Evolutionary conservation across 2,797 vertebrate species (phyloP).

Genomic region (Acanthornis magna): DNA sequence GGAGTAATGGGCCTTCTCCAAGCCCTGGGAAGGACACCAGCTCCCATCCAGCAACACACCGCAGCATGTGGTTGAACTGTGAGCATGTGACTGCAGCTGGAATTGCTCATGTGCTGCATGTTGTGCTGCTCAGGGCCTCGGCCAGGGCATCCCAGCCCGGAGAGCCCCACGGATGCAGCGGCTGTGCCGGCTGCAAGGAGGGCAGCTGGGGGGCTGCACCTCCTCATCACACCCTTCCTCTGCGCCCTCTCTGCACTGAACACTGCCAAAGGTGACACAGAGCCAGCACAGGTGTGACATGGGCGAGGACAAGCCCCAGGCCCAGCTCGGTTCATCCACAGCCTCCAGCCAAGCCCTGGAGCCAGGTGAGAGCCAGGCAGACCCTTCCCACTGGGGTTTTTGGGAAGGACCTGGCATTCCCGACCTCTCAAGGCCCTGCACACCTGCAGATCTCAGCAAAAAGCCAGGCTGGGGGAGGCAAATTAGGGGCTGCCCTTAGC

Average conservation of each 20-base stretch:
- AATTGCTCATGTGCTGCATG: neutral
- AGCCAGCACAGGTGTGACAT: neutral
- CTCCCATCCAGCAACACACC: neutral
- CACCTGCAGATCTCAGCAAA: neutral
- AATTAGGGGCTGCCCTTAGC: neutral
- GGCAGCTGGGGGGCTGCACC: neutral
- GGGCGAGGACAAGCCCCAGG: accelerated
- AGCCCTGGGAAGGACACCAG: neutral
- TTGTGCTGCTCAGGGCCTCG: neutral
- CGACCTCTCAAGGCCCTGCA: accelerated
- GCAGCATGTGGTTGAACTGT: neutral
- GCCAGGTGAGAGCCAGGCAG: neutral
- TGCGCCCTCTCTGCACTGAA: neutral
- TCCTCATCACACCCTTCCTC: neutral
- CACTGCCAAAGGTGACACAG: neutral
- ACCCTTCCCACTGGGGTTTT: neutral
- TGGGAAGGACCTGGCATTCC: neutral
- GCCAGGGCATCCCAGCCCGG: accelerated
- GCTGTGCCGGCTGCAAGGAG: accelerated
- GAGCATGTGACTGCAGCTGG: neutral
- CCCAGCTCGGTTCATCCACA: accelerated
- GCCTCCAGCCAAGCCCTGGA: neutral
- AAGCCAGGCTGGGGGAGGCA: neutral
- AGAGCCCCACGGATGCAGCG: accelerated
- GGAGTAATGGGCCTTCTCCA: neutral